Percentiles rank a stretch among this genome's conserved stretches.
phyloP scores from a whole-genome alignment of 2,888 invertebrate genomes.

The Prionchulus punctatus region DNA sequence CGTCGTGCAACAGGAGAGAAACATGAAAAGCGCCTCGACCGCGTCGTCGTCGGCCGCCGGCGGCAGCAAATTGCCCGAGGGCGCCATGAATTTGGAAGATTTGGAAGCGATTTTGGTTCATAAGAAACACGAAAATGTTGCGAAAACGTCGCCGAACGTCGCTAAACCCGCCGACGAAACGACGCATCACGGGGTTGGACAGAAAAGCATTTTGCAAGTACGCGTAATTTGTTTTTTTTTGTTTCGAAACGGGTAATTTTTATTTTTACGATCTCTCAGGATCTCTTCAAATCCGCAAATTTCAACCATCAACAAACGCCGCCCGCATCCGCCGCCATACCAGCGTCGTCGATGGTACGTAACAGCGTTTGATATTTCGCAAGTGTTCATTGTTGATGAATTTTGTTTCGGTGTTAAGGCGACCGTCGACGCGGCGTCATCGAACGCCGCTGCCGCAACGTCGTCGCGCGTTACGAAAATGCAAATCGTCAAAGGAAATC shows the following conservation, averaged over 20 bases:
- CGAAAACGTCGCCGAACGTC: background rate
- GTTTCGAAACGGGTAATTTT: too few species aligned
- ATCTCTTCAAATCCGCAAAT: too few species aligned
- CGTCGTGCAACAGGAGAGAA: too few species aligned
- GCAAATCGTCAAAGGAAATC: constrained; percentile 13
- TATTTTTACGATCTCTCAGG: too few species aligned
- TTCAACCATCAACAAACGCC: too few species aligned
- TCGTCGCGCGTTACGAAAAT: background rate
- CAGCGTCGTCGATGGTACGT: background rate
- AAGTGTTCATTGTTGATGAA: too few species aligned
- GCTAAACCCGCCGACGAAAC: background rate
- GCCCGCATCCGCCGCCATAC: too few species aligned
- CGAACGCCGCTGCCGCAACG: background rate
- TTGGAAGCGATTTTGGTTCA: background rate
- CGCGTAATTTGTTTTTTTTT: too few species aligned
- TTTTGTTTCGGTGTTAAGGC: too few species aligned
- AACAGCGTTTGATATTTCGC: background rate
- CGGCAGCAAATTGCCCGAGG: too few species aligned
- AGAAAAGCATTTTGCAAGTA: background rate
- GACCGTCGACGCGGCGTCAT: background rate
- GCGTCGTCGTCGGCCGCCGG: background rate
- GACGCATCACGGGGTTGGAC: background rate
- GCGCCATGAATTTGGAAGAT: background rate
- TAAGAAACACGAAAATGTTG: background rate
- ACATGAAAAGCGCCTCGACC: background rate